A percentile compares a stretch with the other conserved stretches of the same genome.
Conservation (phyloP, 2,888 invertebrate genomes). For the Elmis aenea region DNA sequence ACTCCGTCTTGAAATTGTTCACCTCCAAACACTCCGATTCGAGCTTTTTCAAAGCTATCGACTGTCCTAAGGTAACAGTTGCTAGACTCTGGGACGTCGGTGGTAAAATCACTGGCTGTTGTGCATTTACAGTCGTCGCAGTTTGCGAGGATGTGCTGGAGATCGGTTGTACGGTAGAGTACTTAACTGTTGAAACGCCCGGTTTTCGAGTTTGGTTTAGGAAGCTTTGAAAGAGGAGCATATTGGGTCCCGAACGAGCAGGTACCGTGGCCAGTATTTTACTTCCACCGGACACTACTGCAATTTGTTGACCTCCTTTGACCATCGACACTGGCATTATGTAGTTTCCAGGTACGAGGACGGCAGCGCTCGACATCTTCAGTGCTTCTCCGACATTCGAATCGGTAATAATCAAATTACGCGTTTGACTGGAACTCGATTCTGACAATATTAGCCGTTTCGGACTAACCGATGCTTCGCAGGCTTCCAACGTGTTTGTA, state of each 20-base stretch:
- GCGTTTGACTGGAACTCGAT: conserved; percentile 41
- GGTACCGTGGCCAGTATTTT: conserved; percentile 51
- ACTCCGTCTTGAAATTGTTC: conserved; percentile 34
- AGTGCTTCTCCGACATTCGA: conserved; percentile 58
- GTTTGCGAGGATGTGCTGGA: conserved; percentile 45
- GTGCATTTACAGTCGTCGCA: conserved; percentile 42
- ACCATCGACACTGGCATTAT: conserved; percentile 67
- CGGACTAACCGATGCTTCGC: conserved; percentile 36
- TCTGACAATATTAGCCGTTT: conserved; percentile 41
- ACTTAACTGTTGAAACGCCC: conserved; percentile 54
- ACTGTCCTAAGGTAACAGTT: conserved; percentile 42
- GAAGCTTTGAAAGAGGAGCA: conserved; percentile 61
- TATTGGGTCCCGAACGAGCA: conserved; percentile 55
- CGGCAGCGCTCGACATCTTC: conserved; percentile 60
- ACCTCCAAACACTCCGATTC: conserved; percentile 31
- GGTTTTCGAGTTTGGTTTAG: conserved; percentile 61
- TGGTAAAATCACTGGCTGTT: conserved; percentile 45
- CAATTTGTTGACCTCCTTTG: conserved; percentile 67
- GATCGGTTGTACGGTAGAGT: conserved; percentile 45
- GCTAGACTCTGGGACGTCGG: conserved; percentile 41
- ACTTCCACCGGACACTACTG: conserved; percentile 67
- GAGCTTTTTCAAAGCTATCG: conserved; percentile 43
- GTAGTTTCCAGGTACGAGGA: conserved; percentile 68
- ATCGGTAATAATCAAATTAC: conserved; percentile 58
- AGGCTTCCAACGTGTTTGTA: conserved; percentile 48